Conservation (phyloP, 2,888 invertebrate genomes). For the Clepsis dumicolana region DNA sequence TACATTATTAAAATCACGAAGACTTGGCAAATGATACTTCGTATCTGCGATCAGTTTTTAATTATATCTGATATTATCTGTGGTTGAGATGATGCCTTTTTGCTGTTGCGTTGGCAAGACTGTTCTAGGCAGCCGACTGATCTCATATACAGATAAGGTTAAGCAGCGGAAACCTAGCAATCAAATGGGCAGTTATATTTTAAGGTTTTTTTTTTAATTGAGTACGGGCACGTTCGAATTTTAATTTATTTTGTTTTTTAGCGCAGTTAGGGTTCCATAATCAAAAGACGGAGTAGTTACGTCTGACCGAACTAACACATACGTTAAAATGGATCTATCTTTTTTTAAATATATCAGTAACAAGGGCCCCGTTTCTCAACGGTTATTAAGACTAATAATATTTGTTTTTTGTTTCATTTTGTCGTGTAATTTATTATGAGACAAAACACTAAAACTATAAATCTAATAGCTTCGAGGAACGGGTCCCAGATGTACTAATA, state of each 20-base stretch:
- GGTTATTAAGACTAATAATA: too few relatives aligned
- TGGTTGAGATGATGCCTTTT: constrained; percentile 25
- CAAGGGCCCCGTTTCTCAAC: too few relatives aligned
- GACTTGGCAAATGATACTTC: background rate
- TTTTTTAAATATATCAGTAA: too few relatives aligned
- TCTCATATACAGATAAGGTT: constrained; percentile 27
- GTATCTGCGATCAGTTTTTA: constrained; percentile 30
- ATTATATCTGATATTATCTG: constrained; percentile 34
- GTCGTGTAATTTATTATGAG: too few relatives aligned
- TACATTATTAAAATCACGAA: constrained; percentile 14
- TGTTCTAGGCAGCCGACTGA: constrained; percentile 15
- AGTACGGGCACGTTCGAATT: constrained; percentile 2
- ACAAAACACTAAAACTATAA: too few relatives aligned
- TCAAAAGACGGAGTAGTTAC: background rate
- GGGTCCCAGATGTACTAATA: too few relatives aligned
- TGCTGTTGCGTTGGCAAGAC: constrained; percentile 25
- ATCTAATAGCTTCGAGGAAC: too few relatives aligned
- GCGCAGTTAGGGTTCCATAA: background rate
- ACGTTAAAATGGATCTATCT: too few relatives aligned
- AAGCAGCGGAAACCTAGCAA: constrained; percentile 29
- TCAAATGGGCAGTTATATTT: constrained; percentile 23
- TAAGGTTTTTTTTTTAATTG: constrained; percentile 2
- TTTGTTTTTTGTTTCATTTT: too few relatives aligned
- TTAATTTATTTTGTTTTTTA: background rate
- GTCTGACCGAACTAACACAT: too few relatives aligned